A percentile compares a stretch with the other conserved stretches of the same genome.
These are phyloP conservation scores for Phrynosoma platyrhinos DNA, from an alignment of 2,113 vertebrate genomes.

Conservation along the genomic window DNA sequence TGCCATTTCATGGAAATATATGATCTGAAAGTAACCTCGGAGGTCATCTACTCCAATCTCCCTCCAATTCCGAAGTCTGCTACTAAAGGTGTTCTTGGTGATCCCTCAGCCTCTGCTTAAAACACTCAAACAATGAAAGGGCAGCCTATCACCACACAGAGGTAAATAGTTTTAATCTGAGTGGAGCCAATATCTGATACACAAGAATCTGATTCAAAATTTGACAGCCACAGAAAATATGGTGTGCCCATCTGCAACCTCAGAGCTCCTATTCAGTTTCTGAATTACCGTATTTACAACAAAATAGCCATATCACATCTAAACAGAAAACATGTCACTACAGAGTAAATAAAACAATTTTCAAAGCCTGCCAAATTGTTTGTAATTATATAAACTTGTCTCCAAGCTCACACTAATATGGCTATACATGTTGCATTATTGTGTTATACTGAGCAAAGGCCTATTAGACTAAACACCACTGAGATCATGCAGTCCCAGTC, in stretches of 20 bases:
- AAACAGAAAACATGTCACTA: too few species aligned
- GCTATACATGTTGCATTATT: not conserved
- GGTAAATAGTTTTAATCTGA: not conserved
- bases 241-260: not conserved
- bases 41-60: not conserved
- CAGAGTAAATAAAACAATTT: not conserved
- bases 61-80: not conserved
- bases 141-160: not conserved
- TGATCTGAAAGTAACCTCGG: not conserved
- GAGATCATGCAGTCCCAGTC: not conserved
- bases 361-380: not conserved
- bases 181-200: not conserved
- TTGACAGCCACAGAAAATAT: not conserved
- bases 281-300: too few species aligned
- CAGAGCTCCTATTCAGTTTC: not conserved
- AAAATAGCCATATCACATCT: not conserved
- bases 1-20: not conserved
- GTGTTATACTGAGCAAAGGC: not conserved
- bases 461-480: slow-evolving; percentile 15
- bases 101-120: too few species aligned
- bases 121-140: not conserved
- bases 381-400: not conserved
- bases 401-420: not conserved
- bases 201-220: not conserved
- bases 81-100: not conserved